Evolutionary conservation across 1,140 invertebrate species (phyloP).

Genomic region (Temnothorax curvispinosus): DNA sequence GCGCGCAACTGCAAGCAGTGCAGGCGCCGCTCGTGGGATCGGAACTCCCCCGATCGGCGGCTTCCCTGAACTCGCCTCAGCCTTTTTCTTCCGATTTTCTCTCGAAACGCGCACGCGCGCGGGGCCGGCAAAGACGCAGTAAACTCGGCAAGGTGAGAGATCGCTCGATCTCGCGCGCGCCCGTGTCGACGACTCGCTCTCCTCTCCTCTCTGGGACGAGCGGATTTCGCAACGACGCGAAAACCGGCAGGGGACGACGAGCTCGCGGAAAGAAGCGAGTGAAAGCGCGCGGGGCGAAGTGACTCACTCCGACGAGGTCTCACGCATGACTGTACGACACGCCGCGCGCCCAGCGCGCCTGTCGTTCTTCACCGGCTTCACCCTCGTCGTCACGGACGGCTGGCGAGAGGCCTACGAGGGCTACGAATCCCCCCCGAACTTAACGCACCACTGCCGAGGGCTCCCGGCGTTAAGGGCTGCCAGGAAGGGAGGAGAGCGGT

Average conservation of each 20-base stretch:
- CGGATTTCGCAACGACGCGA: not conserved
- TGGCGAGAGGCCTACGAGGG: not conserved
- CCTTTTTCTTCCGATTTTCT: conserved; percentile 27
- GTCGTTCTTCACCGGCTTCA: conserved; percentile 31
- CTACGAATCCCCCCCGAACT: too few relatives aligned
- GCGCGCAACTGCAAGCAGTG: conserved; percentile 40
- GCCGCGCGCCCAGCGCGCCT: not conserved
- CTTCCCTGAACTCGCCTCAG: not conserved
- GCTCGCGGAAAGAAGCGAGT: not conserved
- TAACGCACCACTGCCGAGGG: not conserved
- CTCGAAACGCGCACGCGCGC: not conserved
- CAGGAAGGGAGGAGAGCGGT: not conserved
- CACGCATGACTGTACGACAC: conserved; percentile 62
- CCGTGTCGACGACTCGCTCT: too few relatives aligned
- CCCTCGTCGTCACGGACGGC: not conserved
- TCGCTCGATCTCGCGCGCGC: not conserved
- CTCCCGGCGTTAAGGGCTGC: not conserved
- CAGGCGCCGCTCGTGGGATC: not conserved
- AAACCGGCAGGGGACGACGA: not conserved
- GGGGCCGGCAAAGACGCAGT: not conserved
- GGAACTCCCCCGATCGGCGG: conserved; percentile 25
- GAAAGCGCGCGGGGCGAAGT: not conserved
- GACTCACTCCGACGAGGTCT: conserved; percentile 49
- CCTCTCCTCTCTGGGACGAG: not conserved
- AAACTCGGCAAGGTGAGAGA: not conserved